Base-by-base conservation (phyloP, 2,797 vertebrate genomes). In the Peromyscus nudipes region DNA sequence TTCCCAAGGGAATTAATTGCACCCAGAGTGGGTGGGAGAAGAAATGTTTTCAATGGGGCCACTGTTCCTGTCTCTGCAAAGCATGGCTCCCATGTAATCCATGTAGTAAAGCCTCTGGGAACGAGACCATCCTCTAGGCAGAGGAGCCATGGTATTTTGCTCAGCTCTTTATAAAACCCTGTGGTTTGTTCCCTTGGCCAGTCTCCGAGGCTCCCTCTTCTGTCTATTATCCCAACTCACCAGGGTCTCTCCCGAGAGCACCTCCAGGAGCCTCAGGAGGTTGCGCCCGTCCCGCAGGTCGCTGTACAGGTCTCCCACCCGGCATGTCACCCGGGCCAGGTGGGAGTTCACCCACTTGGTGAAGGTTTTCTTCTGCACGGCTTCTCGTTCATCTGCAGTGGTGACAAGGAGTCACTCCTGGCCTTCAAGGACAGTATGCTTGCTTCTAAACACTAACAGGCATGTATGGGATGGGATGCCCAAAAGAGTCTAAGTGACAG, bases 281-380 rank as follows among this genome's bases (percentile, higher is more conserved):
- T 99, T 99, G 73, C 99, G 99, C 55, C 99, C 99, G 94, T 99
- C 99, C 3, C 99, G 99, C 91, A 99, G 98, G 98, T 99, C 99
- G 0, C 99, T 99, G 98, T 99, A 99, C 84, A 99, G 98, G 98
- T 99, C 99, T 10, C 99, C 99, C 75, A 99, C 99, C 85, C 99
- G 99, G 98, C 99, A 99, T 0, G 99, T 99, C 87, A 99, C 99
- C 10, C 99, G 98, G 81, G 99, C 99, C 97, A 99, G 98, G 99
- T 99, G 99, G 29, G 99, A 99, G 98, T 99, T 99, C 91, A 99
- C 99, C 99, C 99, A 99, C 98, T 99, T 99, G 96, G 99, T 99
- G 97, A 99, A 99, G 85, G 99, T 99, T 98, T 99, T 99, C 99
- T 99, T 99, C 98, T 99, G 99, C 69, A 99, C 99, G 0, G 99